phyloP scores from a whole-genome alignment of 1,140 invertebrate species.

The Stenopsyche tienmushanensis region DNA sequence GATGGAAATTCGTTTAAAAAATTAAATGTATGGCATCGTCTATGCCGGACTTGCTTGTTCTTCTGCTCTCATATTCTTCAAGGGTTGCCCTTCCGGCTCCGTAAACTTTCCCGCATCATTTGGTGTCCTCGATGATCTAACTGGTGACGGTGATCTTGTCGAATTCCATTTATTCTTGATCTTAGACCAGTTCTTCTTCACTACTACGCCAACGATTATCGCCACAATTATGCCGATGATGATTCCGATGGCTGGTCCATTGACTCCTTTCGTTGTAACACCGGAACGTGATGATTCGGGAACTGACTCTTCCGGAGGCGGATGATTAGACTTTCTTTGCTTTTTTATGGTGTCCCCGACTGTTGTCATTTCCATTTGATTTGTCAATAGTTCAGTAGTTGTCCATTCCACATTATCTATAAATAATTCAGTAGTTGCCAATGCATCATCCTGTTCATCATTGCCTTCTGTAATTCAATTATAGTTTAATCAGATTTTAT shows the following conservation, averaged over 20 bases:
- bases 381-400: background rate
- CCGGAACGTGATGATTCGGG: slow-evolving; percentile 12
- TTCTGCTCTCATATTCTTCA: too few species aligned
- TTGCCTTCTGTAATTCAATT: too few species aligned
- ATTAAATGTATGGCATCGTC: too few species aligned
- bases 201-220: slow-evolving; percentile 49
- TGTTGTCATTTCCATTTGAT: background rate
- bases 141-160: too few species aligned
- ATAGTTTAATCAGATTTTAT: too few species aligned
- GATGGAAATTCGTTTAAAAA: too few species aligned
- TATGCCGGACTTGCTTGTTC: slow-evolving; percentile 6
- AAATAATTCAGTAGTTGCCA: too few species aligned
- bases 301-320: background rate
- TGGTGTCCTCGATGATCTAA: background rate
- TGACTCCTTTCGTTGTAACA: slow-evolving; percentile 21
- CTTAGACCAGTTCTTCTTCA: slow-evolving; percentile 59
- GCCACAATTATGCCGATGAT: slow-evolving; percentile 54
- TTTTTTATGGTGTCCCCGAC: too few species aligned
- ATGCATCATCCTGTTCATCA: too few species aligned
- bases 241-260: slow-evolving; percentile 44
- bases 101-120: background rate
- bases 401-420: background rate
- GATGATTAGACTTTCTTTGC: background rate
- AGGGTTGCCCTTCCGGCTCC: slow-evolving; percentile 30
- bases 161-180: slow-evolving; percentile 43